A percentile compares a stretch with the other conserved stretches of the same genome.
These are phyloP conservation scores for Orthonyx spaldingii DNA, from an alignment of 2,113 vertebrate species.

Conservation along the genomic window DNA sequence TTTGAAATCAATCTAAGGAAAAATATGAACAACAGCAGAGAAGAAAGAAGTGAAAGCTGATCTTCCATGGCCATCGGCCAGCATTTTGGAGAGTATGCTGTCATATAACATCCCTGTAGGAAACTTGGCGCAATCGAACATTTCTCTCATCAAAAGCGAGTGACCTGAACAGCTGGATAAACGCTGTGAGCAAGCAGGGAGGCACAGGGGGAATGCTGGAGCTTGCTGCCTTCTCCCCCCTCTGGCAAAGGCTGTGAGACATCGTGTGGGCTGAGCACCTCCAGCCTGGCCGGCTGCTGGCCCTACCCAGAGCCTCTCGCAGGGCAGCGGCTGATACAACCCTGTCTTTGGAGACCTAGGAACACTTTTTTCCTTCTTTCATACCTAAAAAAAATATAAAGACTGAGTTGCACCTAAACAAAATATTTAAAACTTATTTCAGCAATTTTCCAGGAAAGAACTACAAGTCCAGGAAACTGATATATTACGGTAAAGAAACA, in stretches of 20 bases:
- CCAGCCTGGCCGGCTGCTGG: not conserved
- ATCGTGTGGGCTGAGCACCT: accelerated
- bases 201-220: not conserved
- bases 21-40: not conserved
- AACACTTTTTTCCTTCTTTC: not conserved
- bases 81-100: not conserved
- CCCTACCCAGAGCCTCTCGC: accelerated
- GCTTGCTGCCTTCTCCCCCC: not conserved
- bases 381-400: not conserved
- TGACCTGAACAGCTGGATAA: slow-evolving; percentile 33
- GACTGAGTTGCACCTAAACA: not conserved
- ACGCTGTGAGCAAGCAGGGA: not conserved
- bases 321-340: accelerated
- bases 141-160: slow-evolving; percentile 34
- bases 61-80: not conserved
- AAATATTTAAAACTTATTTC: not conserved
- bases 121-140: slow-evolving; percentile 32
- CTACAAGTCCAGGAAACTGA: not conserved
- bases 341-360: not conserved
- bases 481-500: not conserved
- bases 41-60: not conserved
- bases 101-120: slow-evolving; percentile 5
- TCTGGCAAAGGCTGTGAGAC: not conserved
- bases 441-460: not conserved
- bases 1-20: not conserved